Conservation (phyloP, 2,797 vertebrate genomes). For the Gorsachius magnificus region DNA sequence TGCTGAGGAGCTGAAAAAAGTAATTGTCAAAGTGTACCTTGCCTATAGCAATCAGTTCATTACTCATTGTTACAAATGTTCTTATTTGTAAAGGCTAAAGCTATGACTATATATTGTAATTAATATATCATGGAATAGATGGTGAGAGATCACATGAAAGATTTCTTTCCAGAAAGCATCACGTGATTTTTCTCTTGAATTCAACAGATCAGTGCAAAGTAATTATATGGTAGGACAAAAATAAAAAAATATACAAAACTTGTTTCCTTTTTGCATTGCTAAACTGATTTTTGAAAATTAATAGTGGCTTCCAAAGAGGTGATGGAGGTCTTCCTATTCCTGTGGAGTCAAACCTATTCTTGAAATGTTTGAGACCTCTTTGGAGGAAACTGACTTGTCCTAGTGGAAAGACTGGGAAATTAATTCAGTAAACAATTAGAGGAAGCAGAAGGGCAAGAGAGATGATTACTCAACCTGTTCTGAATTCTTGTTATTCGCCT, state of each 20-base stretch:
- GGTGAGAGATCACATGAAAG: not conserved
- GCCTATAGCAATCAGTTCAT: not conserved
- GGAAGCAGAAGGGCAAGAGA: not conserved
- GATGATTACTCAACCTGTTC: not conserved
- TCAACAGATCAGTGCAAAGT: not conserved
- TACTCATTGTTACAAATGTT: not conserved
- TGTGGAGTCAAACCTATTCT: not conserved
- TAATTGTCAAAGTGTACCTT: not conserved
- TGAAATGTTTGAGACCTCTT: not conserved
- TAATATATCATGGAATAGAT: not conserved
- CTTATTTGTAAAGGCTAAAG: not conserved
- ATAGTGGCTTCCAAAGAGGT: not conserved
- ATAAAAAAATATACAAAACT: not conserved
- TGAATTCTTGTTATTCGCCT: not conserved
- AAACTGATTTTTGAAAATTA: not conserved
- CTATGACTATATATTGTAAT: not conserved
- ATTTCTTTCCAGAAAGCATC: not conserved
- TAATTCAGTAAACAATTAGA: not conserved
- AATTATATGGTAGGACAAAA: not conserved
- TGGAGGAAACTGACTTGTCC: not conserved
- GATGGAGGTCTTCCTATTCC: not conserved
- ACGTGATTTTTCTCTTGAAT: not conserved
- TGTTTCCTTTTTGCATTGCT: not conserved
- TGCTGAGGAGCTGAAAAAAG: not conserved
- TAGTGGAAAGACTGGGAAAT: not conserved